phyloP scores from a whole-genome alignment of 2,797 vertebrate species.

The Fratercula arctica region DNA sequence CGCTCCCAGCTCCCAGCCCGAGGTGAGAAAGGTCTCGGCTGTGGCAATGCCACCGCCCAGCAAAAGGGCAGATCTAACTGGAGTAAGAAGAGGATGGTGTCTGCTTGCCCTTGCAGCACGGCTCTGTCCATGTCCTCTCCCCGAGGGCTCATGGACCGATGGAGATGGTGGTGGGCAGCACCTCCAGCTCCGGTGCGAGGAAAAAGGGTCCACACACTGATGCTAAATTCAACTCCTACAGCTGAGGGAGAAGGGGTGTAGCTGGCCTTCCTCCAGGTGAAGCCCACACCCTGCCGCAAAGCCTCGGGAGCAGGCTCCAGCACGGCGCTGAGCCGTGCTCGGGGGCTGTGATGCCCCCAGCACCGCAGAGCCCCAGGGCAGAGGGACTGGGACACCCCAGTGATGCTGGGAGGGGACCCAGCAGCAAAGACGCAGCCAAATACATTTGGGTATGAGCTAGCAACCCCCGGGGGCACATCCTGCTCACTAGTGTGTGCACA shows the following conservation, averaged over 20 bases:
- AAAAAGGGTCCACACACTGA: not conserved
- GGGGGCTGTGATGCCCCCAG: accelerated
- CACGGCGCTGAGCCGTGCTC: accelerated
- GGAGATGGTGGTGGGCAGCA: not conserved
- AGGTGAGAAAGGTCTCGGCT: not conserved
- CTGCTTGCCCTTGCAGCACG: not conserved
- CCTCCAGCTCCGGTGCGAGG: accelerated
- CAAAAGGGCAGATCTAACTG: not conserved
- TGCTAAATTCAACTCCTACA: not conserved
- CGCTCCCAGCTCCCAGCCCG: not conserved
- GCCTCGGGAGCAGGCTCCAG: not conserved
- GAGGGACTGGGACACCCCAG: not conserved
- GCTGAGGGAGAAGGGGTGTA: not conserved
- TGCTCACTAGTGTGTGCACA: accelerated
- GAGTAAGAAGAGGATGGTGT: not conserved
- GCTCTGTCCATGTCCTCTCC: not conserved
- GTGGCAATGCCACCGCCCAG: accelerated
- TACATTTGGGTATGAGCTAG: accelerated
- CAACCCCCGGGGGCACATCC: accelerated
- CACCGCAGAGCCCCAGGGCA: not conserved
- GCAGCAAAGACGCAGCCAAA: not conserved
- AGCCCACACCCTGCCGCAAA: not conserved
- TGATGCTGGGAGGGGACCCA: not conserved
- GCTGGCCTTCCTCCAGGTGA: not conserved
- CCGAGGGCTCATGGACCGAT: accelerated